These are phyloP conservation scores for Platerodrilus igneus DNA, from an alignment of 2,888 invertebrate species.

Conservation along the genomic window DNA sequence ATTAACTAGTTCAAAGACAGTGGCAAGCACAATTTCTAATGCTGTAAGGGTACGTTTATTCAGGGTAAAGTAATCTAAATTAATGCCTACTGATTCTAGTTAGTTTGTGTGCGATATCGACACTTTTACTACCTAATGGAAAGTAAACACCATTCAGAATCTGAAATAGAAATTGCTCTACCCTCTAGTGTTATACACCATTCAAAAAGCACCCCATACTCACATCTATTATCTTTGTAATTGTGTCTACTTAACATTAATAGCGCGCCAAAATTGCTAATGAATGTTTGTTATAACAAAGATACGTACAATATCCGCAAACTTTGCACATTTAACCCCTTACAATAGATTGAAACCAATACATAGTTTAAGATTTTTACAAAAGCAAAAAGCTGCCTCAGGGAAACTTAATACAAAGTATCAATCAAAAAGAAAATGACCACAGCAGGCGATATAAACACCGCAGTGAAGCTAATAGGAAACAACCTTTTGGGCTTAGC, in stretches of 20 bases:
- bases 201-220: slow-evolving; percentile 22
- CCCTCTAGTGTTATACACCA: slow-evolving; percentile 30
- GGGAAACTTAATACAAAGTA: no score
- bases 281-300: slow-evolving; percentile 39
- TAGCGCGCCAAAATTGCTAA: slow-evolving; percentile 38
- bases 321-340: slow-evolving; percentile 35
- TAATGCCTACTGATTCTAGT: slow-evolving; percentile 43
- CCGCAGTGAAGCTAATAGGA: no score
- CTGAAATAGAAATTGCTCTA: slow-evolving; percentile 42
- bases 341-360: slow-evolving; percentile 34
- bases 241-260: slow-evolving; percentile 39
- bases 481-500: no score
- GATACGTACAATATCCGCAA: slow-evolving; percentile 35
- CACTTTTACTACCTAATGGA: slow-evolving; percentile 46
- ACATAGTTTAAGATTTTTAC: slow-evolving; percentile 23
- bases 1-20: slow-evolving; percentile 15
- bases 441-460: no score
- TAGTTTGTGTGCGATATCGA: slow-evolving; percentile 43
- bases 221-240: slow-evolving; percentile 36
- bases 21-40: slow-evolving; percentile 14
- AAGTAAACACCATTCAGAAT: slow-evolving; percentile 45
- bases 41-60: slow-evolving; percentile 31
- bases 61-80: slow-evolving; percentile 43
- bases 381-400: slow-evolving; percentile 18
- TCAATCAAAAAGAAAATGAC: no score